phyloP scores from a whole-genome alignment of 2,888 invertebrate species.

The Ischnus inquisitorius region DNA sequence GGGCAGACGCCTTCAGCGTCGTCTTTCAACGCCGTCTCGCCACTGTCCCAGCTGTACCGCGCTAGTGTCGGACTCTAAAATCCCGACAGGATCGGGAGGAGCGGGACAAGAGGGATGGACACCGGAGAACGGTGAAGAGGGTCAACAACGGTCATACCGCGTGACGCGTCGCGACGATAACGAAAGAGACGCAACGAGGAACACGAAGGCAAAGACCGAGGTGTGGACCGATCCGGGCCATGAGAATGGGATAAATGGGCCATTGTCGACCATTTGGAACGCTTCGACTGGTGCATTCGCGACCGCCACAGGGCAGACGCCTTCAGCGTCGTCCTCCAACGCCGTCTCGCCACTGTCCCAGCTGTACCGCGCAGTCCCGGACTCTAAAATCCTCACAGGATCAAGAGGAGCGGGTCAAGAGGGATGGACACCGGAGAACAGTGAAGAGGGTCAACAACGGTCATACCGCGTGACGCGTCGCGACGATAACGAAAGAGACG shows the following conservation, averaged over 20 bases:
- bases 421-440: conserved; percentile 19
- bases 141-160: conserved; percentile 4
- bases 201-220: conserved; percentile 7
- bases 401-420: not conserved
- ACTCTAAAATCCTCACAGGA: not conserved
- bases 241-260: conserved; percentile 64
- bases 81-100: not conserved
- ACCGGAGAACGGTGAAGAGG: not conserved
- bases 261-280: not conserved
- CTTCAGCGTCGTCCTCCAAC: not conserved
- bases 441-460: conserved; percentile 77
- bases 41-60: conserved; percentile 2
- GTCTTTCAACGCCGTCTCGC: not conserved
- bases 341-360: not conserved
- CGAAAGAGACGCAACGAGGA: not conserved
- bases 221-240: conserved; percentile 37
- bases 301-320: not conserved
- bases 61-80: not conserved
- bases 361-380: not conserved
- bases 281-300: too few relatives aligned
- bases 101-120: not conserved
- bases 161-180: not conserved
- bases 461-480: conserved; percentile 75
- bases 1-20: not conserved
- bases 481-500: conserved; percentile 30